phyloP scores from a whole-genome alignment of 1,140 invertebrate species.

The Gonioctena quinquepunctata region DNA sequence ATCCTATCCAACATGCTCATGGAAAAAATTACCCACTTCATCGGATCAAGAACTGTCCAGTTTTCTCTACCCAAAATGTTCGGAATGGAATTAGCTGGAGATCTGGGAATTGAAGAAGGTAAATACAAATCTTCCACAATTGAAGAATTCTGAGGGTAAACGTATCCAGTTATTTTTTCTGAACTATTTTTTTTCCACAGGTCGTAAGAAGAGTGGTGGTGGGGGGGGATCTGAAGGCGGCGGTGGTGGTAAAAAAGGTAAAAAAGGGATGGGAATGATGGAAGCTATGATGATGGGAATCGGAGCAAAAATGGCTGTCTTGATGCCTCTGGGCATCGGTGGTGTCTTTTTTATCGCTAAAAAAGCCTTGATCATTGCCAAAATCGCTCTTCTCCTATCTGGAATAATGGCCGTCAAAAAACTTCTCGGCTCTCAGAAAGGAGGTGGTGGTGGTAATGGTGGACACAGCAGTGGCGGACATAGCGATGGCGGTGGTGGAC shows the following conservation, averaged over 20 bases:
- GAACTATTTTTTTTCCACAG: no score
- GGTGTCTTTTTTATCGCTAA: constrained; percentile 74
- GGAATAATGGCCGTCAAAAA: constrained; percentile 82
- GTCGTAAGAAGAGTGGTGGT: no score
- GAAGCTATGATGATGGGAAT: constrained; percentile 81
- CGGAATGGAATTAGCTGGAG: constrained; percentile 61
- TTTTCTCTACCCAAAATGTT: constrained; percentile 73
- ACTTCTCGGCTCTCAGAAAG: constrained; percentile 67
- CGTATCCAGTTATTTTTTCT: no score
- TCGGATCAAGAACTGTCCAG: constrained; percentile 75
- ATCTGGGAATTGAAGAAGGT: constrained; percentile 77
- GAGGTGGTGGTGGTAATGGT: constrained; percentile 62
- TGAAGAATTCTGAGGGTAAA: no score
- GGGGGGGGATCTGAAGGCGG: constrained; percentile 62
- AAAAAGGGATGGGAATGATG: constrained; percentile 82
- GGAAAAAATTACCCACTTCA: constrained; percentile 69
- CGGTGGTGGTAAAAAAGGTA: constrained; percentile 29
- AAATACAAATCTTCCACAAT: constrained; percentile 21
- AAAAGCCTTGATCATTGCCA: constrained; percentile 77
- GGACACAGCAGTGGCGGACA: constrained; percentile 61
- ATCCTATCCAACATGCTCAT: constrained; percentile 70
- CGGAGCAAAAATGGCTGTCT: constrained; percentile 73
- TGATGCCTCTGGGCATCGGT: constrained; percentile 74
- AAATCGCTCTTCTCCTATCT: constrained; percentile 75
- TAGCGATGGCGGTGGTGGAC: constrained; percentile 56